Evolutionary conservation across 2,113 vertebrate genomes (phyloP).

Genomic region (Colaptes auratus): DNA sequence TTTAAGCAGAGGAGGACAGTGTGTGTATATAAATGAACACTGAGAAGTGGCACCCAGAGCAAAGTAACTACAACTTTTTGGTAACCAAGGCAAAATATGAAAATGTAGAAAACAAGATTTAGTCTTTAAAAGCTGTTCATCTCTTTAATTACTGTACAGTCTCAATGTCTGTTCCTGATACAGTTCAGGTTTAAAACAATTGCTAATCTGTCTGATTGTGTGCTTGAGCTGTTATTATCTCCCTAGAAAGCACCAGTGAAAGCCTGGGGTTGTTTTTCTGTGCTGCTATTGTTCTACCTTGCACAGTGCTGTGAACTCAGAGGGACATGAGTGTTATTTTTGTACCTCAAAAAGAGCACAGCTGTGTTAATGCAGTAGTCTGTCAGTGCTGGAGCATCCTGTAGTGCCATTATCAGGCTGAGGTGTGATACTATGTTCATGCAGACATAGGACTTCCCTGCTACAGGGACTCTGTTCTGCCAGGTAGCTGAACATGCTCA

Average conservation of each 20-base stretch:
- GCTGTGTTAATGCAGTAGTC: background rate
- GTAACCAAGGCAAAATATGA: background rate
- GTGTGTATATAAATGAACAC: background rate
- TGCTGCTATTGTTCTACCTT: background rate
- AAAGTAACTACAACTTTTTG: background rate
- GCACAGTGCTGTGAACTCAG: background rate
- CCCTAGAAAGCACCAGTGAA: background rate
- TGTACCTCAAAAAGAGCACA: background rate
- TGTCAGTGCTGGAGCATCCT: background rate
- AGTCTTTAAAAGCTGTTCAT: background rate
- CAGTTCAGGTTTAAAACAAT: background rate
- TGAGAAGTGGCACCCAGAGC: background rate
- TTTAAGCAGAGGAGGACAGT: background rate
- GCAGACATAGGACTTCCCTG: accelerated
- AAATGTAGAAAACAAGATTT: background rate
- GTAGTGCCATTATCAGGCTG: background rate
- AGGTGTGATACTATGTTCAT: accelerated
- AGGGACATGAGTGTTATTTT: accelerated
- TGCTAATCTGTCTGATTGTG: background rate
- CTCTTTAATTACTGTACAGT: background rate
- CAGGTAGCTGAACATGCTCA: accelerated
- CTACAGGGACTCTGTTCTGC: accelerated
- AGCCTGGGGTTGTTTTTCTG: background rate
- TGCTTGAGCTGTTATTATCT: background rate
- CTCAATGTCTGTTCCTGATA: background rate